Base-by-base conservation (phyloP, 2,113 vertebrate species). In the Proterorhinus semilunaris region DNA sequence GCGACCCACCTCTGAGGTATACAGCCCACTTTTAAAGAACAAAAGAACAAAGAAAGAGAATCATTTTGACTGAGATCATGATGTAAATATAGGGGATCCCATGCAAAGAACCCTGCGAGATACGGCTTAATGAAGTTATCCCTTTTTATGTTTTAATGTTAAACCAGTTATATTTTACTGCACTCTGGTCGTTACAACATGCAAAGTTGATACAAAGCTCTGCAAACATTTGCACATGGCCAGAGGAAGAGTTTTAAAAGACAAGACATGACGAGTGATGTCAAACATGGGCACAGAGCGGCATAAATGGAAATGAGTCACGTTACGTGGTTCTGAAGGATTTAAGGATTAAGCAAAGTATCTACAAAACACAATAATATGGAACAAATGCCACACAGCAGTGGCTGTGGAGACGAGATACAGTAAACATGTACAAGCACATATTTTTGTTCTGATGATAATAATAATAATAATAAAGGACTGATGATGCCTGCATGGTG, bases 111-210 rank as follows among this genome's bases (percentile, higher is more conserved):
- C 42, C 58, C 58, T 9, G 8, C 13, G 13, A 44, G 36, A 61
- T 48, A 49, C 64, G 68, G 11, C 27, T 12, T 68, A 64, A 70
- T 74, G 53, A 47, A 50, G 16, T 66, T 71, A 55, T 11, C 53
- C n/a, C 71, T 57, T 27, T 27, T 69, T 43, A 49, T 66, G 49
- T 12, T 21, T 58, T 68, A 66, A 48, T 58, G 46, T 15, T 71
- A 36, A 61, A 61, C 58, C n/a, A 66, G 50, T 59, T 47, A 53
- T 74, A 67, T 45, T 78, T 68, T 36, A 71, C 66, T 66, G 36
- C 9, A 74, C 44, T 51, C 58, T 43, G 48, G 46, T 8, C 51
- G 59, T 7, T 51, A 68, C 36, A 61, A 49, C 5, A 0, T 63
- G 36, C 13, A 49, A 69, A 72, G 44, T 10, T 64, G 53, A 17